A percentile compares a stretch with the other conserved stretches of the same genome.
Conservation (phyloP, 2,888 invertebrate species). For the Tuta absoluta region DNA sequence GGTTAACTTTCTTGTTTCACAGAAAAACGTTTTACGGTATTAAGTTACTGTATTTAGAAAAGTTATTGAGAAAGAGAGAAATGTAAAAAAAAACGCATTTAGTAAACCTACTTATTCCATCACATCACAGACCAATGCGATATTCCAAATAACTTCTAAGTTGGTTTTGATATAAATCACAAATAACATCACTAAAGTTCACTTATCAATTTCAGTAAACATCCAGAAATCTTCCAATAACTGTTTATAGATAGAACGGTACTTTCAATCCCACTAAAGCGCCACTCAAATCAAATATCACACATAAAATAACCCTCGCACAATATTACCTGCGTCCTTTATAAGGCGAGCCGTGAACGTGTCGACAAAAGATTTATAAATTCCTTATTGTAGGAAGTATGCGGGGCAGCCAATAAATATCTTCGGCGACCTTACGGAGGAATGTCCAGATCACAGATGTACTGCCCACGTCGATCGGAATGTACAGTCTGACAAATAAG, state of each 20-base stretch:
- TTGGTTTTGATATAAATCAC: too few relatives aligned
- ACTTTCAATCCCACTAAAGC: slow-evolving; percentile 2
- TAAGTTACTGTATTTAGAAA: too few relatives aligned
- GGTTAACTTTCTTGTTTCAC: too few relatives aligned
- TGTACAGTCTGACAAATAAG: slow-evolving; percentile 42
- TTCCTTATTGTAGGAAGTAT: slow-evolving; percentile 41
- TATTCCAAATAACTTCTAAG: too few relatives aligned
- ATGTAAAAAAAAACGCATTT: too few relatives aligned
- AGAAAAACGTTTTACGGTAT: too few relatives aligned
- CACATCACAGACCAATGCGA: too few relatives aligned
- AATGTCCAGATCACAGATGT: slow-evolving; percentile 65
- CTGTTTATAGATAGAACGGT: background rate
- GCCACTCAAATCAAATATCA: slow-evolving; percentile 1
- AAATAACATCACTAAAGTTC: background rate
- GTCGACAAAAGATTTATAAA: slow-evolving; percentile 26
- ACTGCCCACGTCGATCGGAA: slow-evolving; percentile 65
- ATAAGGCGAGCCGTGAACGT: slow-evolving; percentile 11
- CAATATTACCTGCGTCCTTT: slow-evolving; percentile 14
- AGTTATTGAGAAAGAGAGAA: too few relatives aligned
- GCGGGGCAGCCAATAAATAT: slow-evolving; percentile 43
- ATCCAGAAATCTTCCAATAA: background rate
- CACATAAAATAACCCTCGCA: slow-evolving; percentile 3
- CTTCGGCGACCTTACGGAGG: slow-evolving; percentile 38
- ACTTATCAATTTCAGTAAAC: background rate
- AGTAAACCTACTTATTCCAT: too few relatives aligned